phyloP scores from a whole-genome alignment of 2,888 invertebrate genomes.

The Ligdia adustata region DNA sequence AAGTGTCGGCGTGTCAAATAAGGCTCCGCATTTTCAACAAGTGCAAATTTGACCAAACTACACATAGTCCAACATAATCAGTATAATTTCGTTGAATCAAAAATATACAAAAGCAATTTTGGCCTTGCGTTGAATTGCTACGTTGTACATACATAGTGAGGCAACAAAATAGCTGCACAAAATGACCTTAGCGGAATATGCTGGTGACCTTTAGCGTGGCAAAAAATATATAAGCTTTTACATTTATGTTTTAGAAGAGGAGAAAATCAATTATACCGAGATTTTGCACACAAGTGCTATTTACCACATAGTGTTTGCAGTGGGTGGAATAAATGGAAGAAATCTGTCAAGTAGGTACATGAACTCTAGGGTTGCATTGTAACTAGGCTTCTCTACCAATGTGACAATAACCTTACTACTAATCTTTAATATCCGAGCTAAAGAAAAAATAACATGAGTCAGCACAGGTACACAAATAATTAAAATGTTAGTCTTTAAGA shows the following conservation, averaged over 20 bases:
- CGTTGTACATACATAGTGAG: constrained; percentile 66
- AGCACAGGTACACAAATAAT: no score
- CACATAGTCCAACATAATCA: constrained; percentile 44
- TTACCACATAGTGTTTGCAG: constrained; percentile 3
- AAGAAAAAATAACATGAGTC: no score
- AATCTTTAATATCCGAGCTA: no score
- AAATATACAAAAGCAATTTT: constrained; percentile 66
- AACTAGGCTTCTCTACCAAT: no score
- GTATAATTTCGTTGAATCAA: constrained; percentile 53
- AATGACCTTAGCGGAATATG: constrained; percentile 76
- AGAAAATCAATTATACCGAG: constrained; percentile 35
- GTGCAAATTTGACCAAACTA: constrained; percentile 40
- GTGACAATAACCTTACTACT: no score
- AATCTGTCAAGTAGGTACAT: no score
- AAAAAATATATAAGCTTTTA: constrained; percentile 62
- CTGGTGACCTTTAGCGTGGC: constrained; percentile 64
- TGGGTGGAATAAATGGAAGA: constrained; percentile 10
- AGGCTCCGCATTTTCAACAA: constrained; percentile 22
- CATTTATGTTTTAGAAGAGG: constrained; percentile 49
- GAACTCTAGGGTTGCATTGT: no score
- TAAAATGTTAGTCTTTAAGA: no score
- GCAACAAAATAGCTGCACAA: constrained; percentile 74
- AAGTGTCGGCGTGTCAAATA: constrained; percentile 3
- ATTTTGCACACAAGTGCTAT: constrained; percentile 5
- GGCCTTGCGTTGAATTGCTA: constrained; percentile 75